Base-by-base conservation (phyloP, 2,797 vertebrate genomes). In the Sebastes hubbsi region DNA sequence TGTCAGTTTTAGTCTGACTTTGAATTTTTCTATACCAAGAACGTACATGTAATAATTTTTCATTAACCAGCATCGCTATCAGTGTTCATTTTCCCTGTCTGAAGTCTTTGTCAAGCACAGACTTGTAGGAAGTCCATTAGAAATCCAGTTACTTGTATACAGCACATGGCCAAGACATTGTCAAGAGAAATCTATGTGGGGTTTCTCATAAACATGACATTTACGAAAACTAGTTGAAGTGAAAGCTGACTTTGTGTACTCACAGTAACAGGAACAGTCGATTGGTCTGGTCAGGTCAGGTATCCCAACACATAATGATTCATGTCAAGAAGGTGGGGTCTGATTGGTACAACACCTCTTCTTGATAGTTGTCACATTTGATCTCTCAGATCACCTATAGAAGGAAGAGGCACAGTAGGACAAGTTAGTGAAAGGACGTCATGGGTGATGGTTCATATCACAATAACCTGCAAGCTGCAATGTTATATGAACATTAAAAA, bases 271-370 rank as follows among this genome's bases (percentile, higher is more conserved):
- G 61, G 79, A 84, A 85, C 58, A 60, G 76, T 72, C 16, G 75
- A 72, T 82, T 22, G 24, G 64, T 88, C 80, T 22, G 24, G 64
- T 88, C 80, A 85, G 83, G 80, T 93, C 87, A 91, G 84, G 87
- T 87, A 83, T 82, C 81, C 88, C 79, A 88, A 83, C 80, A 77
- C 87, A 89, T 91, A 72, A 25, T 87, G 84, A 80, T 75, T 85
- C 77, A 78, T 75, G 71, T 77, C 75, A 75, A 52, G 75, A 87
- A 72, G 34, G 27, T 14, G 36, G 60, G 67, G 18, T 79, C 62
- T 22, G 55, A 64, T 46, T 78, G 2, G 18, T 30, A 29, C 22
- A 56, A 29, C 60, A 27, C 27, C n/a, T 77, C 36, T 30, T 65
- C 42, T 77, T 22, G 55, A 65, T 59, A 27, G 69, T 4, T 73